Conservation (phyloP, 2,113 vertebrate species). For the Herpetotheres cachinnans region DNA sequence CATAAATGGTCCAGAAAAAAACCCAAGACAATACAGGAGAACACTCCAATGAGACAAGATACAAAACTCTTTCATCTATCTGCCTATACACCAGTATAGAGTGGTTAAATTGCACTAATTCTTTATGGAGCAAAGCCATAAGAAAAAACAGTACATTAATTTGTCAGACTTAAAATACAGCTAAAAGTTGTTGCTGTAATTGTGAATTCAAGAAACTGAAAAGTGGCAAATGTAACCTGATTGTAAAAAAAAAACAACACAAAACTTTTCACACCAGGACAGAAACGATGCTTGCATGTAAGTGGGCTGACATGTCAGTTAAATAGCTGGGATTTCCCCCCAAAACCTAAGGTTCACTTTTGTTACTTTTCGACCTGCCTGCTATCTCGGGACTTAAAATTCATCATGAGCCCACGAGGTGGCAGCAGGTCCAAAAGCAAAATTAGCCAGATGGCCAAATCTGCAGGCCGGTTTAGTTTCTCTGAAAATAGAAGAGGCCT, state of each 20-base stretch:
- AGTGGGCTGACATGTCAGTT: neutral
- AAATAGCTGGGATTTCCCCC: neutral
- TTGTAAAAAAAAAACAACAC: neutral
- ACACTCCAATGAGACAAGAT: neutral
- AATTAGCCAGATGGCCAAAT: neutral
- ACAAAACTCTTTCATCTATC: neutral
- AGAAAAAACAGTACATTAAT: neutral
- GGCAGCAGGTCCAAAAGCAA: slow-evolving; percentile 28
- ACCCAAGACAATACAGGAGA: neutral
- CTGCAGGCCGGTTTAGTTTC: neutral
- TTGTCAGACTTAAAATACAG: too few relatives aligned
- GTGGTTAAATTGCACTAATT: neutral
- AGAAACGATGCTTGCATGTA: neutral
- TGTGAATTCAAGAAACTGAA: neutral
- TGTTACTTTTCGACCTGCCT: neutral
- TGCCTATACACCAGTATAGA: neutral
- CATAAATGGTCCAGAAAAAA: neutral
- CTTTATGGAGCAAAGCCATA: rapidly evolving
- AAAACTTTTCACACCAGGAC: neutral
- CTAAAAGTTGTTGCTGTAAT: neutral
- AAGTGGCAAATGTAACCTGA: neutral
- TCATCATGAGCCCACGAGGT: neutral
- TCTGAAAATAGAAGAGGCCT: neutral
- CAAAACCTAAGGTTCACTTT: neutral
- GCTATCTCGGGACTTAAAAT: neutral